These are phyloP conservation scores for Theristicus caerulescens DNA, from an alignment of 2,113 vertebrate species.

Conservation along the genomic window DNA sequence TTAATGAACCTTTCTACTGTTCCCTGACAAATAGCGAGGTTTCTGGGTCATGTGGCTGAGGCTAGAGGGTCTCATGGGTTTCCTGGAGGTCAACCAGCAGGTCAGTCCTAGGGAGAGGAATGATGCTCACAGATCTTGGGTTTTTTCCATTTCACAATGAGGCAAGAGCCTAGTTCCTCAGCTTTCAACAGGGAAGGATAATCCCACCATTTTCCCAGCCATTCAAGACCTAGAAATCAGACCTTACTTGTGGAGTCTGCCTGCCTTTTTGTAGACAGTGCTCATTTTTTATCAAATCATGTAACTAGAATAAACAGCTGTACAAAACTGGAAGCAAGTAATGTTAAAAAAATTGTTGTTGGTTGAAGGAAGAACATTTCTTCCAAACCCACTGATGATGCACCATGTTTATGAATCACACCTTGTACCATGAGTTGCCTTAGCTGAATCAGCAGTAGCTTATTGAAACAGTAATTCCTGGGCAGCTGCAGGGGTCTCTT, in stretches of 20 bases:
- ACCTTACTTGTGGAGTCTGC: background rate
- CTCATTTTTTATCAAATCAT: background rate
- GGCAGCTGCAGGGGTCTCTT: background rate
- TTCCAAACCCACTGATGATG: background rate
- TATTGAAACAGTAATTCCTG: background rate
- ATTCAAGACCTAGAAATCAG: background rate
- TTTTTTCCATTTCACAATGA: background rate
- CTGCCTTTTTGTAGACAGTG: background rate
- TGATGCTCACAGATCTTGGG: background rate
- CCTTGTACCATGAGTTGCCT: background rate
- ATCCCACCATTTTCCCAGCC: background rate
- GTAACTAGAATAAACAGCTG: background rate
- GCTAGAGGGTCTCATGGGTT: background rate
- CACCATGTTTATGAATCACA: background rate
- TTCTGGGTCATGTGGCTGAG: background rate
- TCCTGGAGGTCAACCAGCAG: background rate
- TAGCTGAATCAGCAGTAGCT: background rate
- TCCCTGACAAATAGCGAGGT: background rate
- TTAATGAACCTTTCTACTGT: background rate
- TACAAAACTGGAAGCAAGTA: background rate
- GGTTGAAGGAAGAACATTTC: background rate
- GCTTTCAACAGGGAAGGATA: background rate
- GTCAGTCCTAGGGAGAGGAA: background rate
- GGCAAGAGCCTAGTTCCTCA: background rate
- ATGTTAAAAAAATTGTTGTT: background rate